Conservation (phyloP, 2,888 invertebrate genomes). For the Cecidostiba fungosa region DNA sequence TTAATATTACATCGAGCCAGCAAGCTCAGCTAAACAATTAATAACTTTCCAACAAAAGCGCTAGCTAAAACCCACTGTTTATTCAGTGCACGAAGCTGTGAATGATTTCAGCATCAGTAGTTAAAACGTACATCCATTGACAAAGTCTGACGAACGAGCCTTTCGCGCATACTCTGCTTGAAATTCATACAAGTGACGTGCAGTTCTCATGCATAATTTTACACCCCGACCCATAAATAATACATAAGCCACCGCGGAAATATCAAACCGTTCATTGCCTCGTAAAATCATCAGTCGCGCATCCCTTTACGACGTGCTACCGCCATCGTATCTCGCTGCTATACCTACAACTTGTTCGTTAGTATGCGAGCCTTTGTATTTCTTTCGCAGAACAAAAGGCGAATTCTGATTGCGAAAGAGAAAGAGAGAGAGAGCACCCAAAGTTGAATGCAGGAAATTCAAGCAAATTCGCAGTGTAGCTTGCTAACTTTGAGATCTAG, state of each 20-base stretch:
- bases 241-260: background rate
- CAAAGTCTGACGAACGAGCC: background rate
- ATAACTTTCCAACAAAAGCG: too few relatives aligned
- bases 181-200: background rate
- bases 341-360: background rate
- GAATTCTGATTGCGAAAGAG: background rate
- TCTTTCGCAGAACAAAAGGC: background rate
- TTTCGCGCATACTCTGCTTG: background rate
- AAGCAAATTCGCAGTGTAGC: background rate
- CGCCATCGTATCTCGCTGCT: background rate
- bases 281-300: conserved; percentile 13
- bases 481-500: background rate
- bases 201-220: conserved; percentile 17
- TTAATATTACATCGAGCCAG: too few relatives aligned
- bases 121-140: background rate
- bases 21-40: too few relatives aligned
- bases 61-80: background rate
- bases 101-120: background rate
- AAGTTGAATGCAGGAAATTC: background rate
- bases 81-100: background rate
- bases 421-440: background rate
- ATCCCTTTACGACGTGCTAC: background rate
- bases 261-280: conserved; percentile 13
- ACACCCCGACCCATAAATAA: conserved; percentile 15
- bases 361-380: background rate